These are phyloP conservation scores for Mohoua ochrocephala DNA, from an alignment of 2,113 vertebrate genomes.

Conservation along the genomic window DNA sequence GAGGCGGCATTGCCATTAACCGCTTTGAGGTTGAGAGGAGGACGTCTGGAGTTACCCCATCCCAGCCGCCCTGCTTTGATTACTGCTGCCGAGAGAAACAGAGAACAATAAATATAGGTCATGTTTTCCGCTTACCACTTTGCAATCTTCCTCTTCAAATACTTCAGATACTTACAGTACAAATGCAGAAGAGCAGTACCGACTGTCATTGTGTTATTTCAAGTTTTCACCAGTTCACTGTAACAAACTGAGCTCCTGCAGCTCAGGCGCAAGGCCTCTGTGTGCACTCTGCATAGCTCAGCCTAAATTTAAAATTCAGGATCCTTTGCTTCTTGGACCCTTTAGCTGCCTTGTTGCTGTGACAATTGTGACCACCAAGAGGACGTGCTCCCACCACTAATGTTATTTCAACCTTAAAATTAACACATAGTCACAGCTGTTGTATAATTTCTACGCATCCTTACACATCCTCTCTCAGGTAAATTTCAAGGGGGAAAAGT, in stretches of 20 bases:
- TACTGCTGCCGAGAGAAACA: background rate
- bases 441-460: background rate
- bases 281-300: background rate
- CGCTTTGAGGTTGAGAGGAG: background rate
- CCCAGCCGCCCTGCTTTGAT: background rate
- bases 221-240: background rate
- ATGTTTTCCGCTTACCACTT: background rate
- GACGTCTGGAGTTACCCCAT: background rate
- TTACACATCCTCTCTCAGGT: background rate
- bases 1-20: too few relatives aligned
- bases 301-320: background rate
- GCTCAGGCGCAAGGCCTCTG: fast-evolving
- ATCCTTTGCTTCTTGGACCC: background rate
- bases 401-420: background rate
- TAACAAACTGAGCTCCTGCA: background rate
- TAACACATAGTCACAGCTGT: background rate
- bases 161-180: background rate
- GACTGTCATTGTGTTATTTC: background rate
- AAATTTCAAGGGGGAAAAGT: background rate
- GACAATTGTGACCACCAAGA: background rate
- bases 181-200: background rate
- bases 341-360: background rate
- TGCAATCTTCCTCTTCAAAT: background rate
- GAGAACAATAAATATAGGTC: background rate
- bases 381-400: background rate